These are phyloP conservation scores for Chroicocephalus ridibundus DNA, from an alignment of 2,113 vertebrate species.

Conservation along the genomic window DNA sequence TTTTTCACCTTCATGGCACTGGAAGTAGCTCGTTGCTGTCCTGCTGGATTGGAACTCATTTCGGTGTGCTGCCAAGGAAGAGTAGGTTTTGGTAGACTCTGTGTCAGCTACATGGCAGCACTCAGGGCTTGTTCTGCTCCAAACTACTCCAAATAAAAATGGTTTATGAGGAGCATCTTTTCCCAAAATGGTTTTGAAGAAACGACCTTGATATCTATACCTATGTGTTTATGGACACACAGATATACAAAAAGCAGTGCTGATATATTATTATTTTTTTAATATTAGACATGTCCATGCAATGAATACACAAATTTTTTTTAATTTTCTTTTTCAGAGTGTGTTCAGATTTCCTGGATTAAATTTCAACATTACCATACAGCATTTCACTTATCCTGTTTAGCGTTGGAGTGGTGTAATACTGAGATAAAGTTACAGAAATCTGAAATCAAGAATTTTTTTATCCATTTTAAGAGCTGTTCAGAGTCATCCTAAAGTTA, in stretches of 20 bases:
- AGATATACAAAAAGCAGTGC: background rate
- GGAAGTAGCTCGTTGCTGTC: background rate
- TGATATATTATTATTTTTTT: background rate
- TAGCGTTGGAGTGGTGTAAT: background rate
- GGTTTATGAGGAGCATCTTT: background rate
- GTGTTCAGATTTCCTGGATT: background rate
- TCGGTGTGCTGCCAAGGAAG: background rate
- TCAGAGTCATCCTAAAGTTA: background rate
- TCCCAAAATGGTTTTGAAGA: background rate
- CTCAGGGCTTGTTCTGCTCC: background rate
- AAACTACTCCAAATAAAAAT: background rate
- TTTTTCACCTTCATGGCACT: background rate
- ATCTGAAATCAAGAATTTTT: background rate
- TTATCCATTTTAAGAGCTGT: background rate
- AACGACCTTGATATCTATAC: background rate
- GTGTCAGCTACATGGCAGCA: background rate
- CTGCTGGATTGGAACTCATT: background rate
- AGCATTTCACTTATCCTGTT: background rate
- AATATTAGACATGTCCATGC: background rate
- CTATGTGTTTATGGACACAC: background rate
- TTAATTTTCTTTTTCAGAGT: background rate
- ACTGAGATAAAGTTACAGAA: background rate
- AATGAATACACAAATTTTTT: background rate
- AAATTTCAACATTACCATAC: background rate
- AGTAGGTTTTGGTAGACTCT: background rate